Base-by-base conservation (phyloP, 1,140 invertebrate species). In the Lordiphosa collinella region DNA sequence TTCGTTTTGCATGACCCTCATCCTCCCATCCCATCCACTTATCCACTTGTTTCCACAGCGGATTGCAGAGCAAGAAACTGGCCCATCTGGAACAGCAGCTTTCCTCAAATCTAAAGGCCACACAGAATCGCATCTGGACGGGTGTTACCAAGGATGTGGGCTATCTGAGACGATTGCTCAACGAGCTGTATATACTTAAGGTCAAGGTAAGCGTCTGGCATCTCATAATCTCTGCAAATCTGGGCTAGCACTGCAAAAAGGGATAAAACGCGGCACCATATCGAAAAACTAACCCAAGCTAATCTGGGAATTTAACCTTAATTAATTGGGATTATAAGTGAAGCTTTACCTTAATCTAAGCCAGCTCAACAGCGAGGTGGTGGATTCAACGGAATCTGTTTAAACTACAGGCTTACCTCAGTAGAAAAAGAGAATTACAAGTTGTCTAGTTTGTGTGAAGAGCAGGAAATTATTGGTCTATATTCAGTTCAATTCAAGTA, bases 171-270 rank as follows among this genome's bases (percentile, higher is more conserved):
- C 91, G 93, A 55, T 91, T 94, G 18, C 92, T 95, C 25, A 95
- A 95, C 84, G 94, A 95, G 89, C 90, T 95, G 4, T 94, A 95
- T 72, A 89, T 95, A 50, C 91, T 94, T 38, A 94, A 94, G 90
- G 91, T 95, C 49, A 94, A 94, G 92, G 94, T 95, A 90, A 90
- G 80, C 16, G 35, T 38, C 3, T 11, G 8, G n/a, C 22, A 10
- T 5, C 12, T 16, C 22, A 52, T 40, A 32, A 29, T 8, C 25
- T 8, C 7, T 29, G 2, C 25, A 29, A 29, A 29, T 8, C 25
- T 29, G 43, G 59, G 47, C 22, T 40, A 63, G 47, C 60, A 63
- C 58, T 53, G 32, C 31, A 12, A 12, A n/a, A 7, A 25, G 12
- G 5, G 12, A n/a, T 37, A 13, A 13, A 14, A 14, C 3, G 12